phyloP scores from a whole-genome alignment of 2,888 invertebrate species.

The Eilema depressum region DNA sequence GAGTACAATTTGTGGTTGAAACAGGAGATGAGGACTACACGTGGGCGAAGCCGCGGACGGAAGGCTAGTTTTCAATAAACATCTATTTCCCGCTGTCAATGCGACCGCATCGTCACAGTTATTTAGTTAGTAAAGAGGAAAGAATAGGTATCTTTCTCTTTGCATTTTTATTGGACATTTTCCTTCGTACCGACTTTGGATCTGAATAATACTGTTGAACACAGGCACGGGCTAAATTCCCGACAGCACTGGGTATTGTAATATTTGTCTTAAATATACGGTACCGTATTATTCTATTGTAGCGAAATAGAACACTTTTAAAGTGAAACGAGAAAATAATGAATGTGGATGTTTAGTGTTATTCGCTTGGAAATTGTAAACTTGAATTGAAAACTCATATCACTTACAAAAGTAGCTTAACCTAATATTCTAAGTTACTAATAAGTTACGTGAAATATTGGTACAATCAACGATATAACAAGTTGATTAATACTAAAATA shows the following conservation, averaged over 20 bases:
- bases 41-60: too few species aligned
- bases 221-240: conserved; percentile 60
- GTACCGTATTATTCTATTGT: background rate
- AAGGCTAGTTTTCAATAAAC: too few species aligned
- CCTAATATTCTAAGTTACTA: too few species aligned
- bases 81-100: conserved; percentile 31
- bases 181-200: conserved; percentile 59
- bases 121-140: conserved; percentile 72
- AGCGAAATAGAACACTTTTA: background rate
- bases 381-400: background rate
- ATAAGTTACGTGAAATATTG: too few species aligned
- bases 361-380: background rate
- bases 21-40: too few species aligned
- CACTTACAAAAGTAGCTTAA: too few species aligned
- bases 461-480: too few species aligned
- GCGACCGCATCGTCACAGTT: conserved; percentile 47
- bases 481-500: too few species aligned
- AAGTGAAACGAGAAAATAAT: background rate
- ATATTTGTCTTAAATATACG: conserved; percentile 26
- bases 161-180: conserved; percentile 82
- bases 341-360: background rate
- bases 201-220: conserved; percentile 78
- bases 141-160: conserved; percentile 69
- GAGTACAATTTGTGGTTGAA: too few species aligned
- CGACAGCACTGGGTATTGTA: conserved; percentile 23